Evolutionary conservation across 1,140 invertebrate species (phyloP), one percentile per base, ranked within the genome.

Genomic region (Tetragonula clypearis): DNA sequence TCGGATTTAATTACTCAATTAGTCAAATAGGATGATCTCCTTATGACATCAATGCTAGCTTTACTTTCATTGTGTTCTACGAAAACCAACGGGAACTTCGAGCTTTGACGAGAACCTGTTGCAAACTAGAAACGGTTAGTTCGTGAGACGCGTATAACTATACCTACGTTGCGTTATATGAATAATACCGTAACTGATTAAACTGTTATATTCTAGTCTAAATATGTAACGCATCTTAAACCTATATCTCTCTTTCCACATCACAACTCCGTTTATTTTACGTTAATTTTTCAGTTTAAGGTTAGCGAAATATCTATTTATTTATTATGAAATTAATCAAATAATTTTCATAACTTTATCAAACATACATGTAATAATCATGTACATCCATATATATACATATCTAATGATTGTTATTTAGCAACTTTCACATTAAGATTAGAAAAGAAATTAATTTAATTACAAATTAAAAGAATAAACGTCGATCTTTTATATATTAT

Each of bases 31-130:
- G 30, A 73, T 66, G 74, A 84, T 83, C 41, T 71, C 71, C 85
- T 89, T 86, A 88, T 72, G 80, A 35, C 68, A 56, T 49, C 55
- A 15, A 15, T 69, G 49, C 49, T 19, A 77, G 55, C 41, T 85
- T 79, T 62, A 79, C 83, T 66, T 58, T 49, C 23, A n/a, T 60
- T 53, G 58, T 17, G 53, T 83, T 49, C 55, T 55, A 26, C 68
- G 87, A 76, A 82, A 88, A 82, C 72, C 73, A 55, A 76, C 75
- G 17, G 81, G 84, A 89, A 81, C 81, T 87, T 86, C 23, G 68
- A 78, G 75, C 78, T 55, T 58, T 68, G 72, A 80, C 79, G 68
- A 76, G 75, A 69, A 90, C 88, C 85, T 90, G 88, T 90, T 90
- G 87, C 88, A 56, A 90, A 71, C 73, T 58, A 49, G 73, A 35